Evolutionary conservation across 2,113 vertebrate genomes (phyloP).

Genomic region (Ranitomeya imitator): DNA sequence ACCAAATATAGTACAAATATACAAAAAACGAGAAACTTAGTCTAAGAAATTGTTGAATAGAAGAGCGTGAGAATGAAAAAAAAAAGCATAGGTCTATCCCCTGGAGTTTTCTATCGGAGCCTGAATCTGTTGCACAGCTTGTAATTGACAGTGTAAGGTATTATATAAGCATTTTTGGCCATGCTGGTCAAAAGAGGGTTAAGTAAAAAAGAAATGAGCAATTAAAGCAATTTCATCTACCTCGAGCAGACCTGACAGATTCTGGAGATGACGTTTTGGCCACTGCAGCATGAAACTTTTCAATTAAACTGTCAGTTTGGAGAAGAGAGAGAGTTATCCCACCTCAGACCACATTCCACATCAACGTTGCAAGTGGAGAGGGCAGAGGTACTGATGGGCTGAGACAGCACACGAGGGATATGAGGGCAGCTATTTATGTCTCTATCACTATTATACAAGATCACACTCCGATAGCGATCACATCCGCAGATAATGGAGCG

Average conservation of each 20-base stretch:
- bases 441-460: conserved; percentile 36
- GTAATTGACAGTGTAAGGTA: background rate
- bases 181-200: background rate
- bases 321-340: conserved; percentile 40
- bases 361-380: conserved; percentile 19
- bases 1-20: background rate
- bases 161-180: background rate
- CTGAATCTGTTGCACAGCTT: conserved; percentile 9
- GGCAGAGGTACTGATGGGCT: conserved; percentile 41
- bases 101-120: background rate
- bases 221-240: conserved; percentile 45
- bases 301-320: conserved; percentile 53
- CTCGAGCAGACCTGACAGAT: conserved; percentile 32
- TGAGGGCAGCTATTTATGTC: conserved; percentile 44
- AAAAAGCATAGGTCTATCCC: background rate
- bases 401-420: conserved; percentile 37
- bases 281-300: conserved; percentile 55
- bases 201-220: conserved; percentile 20
- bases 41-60: background rate
- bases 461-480: background rate
- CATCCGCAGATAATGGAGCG: conserved; percentile 24
- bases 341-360: conserved; percentile 28
- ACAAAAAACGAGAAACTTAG: background rate
- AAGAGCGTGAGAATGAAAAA: background rate
- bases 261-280: conserved; percentile 47